A percentile compares a stretch with the other conserved stretches of the same genome.
Evolutionary conservation across 2,797 vertebrate genomes (phyloP).

Genomic region (Setipinna tenuifilis): DNA sequence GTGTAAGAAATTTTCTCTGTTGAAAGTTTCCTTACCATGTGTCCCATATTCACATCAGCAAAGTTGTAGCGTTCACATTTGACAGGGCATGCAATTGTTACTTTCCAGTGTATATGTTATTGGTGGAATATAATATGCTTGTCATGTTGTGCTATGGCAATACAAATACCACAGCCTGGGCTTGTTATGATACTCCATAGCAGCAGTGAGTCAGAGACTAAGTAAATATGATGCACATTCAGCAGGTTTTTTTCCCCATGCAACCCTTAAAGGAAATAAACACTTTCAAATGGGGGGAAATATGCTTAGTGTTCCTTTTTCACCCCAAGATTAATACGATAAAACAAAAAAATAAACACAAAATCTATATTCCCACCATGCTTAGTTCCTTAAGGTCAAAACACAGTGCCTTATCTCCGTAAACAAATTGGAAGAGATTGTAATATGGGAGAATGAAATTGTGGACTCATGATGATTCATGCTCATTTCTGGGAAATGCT

Average conservation of each 20-base stretch:
- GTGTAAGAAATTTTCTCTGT: slow-evolving; percentile 49
- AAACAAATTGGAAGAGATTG: slow-evolving; percentile 33
- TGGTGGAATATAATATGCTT: slow-evolving; percentile 64
- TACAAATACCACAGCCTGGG: slow-evolving; percentile 75
- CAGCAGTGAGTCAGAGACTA: slow-evolving; percentile 48
- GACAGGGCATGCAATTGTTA: slow-evolving; percentile 57
- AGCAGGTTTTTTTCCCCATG: slow-evolving; percentile 66
- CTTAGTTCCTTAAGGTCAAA: slow-evolving; percentile 62
- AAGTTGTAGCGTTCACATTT: slow-evolving; percentile 41
- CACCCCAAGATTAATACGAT: slow-evolving; percentile 66
- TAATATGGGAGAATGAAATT: slow-evolving; percentile 38
- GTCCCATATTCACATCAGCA: slow-evolving; percentile 47
- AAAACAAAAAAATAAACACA: slow-evolving; percentile 70
- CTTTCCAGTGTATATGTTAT: slow-evolving; percentile 46
- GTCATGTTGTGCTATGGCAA: slow-evolving; percentile 68
- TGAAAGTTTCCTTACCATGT: slow-evolving; percentile 48
- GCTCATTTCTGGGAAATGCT: slow-evolving; percentile 55
- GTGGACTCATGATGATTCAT: slow-evolving; percentile 38
- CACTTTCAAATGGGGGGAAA: slow-evolving; percentile 60
- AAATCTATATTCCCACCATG: slow-evolving; percentile 63
- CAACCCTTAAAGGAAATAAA: slow-evolving; percentile 69
- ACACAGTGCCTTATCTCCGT: slow-evolving; percentile 50
- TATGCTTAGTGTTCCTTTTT: slow-evolving; percentile 53
- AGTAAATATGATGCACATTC: slow-evolving; percentile 66
- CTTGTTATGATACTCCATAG: slow-evolving; percentile 57